Percentiles rank a stretch among this genome's conserved stretches.
These are phyloP conservation scores for Coreius guichenoti DNA, from an alignment of 2,797 vertebrate genomes.

Conservation along the genomic window DNA sequence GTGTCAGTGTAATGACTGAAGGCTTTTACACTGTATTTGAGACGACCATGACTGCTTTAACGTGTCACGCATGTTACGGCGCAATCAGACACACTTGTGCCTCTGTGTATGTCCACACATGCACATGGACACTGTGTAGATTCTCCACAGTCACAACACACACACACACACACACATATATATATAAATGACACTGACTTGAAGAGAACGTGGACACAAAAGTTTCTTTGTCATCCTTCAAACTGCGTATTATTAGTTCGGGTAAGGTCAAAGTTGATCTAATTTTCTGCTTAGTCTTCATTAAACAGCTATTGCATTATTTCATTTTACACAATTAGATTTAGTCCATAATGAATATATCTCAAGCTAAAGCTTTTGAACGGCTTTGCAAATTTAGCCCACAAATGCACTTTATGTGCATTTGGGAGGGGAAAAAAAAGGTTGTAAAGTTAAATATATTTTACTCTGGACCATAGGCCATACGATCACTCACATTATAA, in stretches of 20 bases:
- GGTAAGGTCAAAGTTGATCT: slow-evolving; percentile 83
- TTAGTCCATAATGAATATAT: slow-evolving; percentile 73
- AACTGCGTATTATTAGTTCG: slow-evolving; percentile 79
- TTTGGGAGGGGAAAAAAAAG: slow-evolving; percentile 36
- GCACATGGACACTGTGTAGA: slow-evolving; percentile 38
- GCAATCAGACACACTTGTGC: slow-evolving; percentile 33
- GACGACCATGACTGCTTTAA: slow-evolving; percentile 9
- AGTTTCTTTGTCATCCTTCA: slow-evolving; percentile 73
- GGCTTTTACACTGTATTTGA: slow-evolving; percentile 35
- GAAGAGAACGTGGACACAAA: slow-evolving; percentile 74
- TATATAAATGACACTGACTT: slow-evolving; percentile 68
- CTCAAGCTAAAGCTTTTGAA: slow-evolving; percentile 79
- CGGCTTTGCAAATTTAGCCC: slow-evolving; percentile 69
- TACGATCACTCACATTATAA: slow-evolving; percentile 7
- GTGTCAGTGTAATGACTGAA: slow-evolving; percentile 26
- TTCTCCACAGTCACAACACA: slow-evolving; percentile 23
- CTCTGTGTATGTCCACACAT: slow-evolving; percentile 38
- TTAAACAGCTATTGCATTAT: slow-evolving; percentile 86
- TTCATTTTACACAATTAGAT: slow-evolving; percentile 84
- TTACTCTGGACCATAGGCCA: slow-evolving; percentile 36
- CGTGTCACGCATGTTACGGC: slow-evolving; percentile 14
- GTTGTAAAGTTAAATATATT: slow-evolving; percentile 50
- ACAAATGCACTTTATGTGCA: slow-evolving; percentile 70
- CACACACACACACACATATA: slow-evolving; percentile 53
- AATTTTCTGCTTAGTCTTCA: slow-evolving; percentile 85